phyloP scores from a whole-genome alignment of 1,140 invertebrate genomes.

The Lethocerus indicus region DNA sequence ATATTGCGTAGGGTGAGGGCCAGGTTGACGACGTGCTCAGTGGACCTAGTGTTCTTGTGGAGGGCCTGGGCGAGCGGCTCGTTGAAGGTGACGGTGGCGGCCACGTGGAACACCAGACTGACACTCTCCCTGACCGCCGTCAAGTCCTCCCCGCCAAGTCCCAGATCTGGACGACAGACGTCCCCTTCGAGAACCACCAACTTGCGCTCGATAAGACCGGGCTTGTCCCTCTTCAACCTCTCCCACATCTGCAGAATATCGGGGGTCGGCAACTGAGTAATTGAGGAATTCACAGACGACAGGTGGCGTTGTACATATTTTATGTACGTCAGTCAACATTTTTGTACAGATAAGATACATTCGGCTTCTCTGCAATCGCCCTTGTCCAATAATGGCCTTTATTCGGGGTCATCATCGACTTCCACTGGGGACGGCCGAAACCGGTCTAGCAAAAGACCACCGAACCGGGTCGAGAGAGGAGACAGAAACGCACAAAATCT shows the following conservation, averaged over 20 bases:
- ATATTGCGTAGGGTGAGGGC: slow-evolving; percentile 47
- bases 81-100: slow-evolving; percentile 51
- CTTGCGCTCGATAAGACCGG: neutral
- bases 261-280: too few species aligned
- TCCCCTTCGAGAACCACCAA: slow-evolving; percentile 25
- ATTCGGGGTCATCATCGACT: too few species aligned
- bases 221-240: neutral
- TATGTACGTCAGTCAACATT: too few species aligned
- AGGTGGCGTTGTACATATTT: too few species aligned
- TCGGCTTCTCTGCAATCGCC: too few species aligned
- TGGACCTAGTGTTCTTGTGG: slow-evolving; percentile 46
- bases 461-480: too few species aligned
- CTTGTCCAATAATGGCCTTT: too few species aligned
- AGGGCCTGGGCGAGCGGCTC: slow-evolving; percentile 45
- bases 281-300: too few species aligned
- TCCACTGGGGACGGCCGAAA: too few species aligned
- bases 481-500: too few species aligned
- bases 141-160: slow-evolving; percentile 27
- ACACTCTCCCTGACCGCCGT: slow-evolving; percentile 35
- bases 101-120: slow-evolving; percentile 47
- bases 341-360: too few species aligned
- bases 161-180: slow-evolving; percentile 28
- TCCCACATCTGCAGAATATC: neutral
- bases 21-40: slow-evolving; percentile 38
- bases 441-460: too few species aligned